phyloP scores from a whole-genome alignment of 2,888 invertebrate species.

The Ophraella communa region DNA sequence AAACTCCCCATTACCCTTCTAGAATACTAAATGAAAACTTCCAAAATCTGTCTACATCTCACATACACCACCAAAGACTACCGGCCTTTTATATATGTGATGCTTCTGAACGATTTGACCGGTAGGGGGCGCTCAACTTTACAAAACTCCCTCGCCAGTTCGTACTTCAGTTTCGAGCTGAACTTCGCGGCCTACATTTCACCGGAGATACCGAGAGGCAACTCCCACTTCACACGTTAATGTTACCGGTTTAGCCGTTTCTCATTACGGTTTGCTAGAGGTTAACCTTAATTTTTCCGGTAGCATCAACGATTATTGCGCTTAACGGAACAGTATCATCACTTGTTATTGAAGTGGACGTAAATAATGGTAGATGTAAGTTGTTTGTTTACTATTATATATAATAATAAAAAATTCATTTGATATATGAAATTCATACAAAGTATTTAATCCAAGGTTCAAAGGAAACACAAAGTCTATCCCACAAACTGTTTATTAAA shows the following conservation, averaged over 20 bases:
- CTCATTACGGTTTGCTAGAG: not conserved
- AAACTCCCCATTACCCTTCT: not conserved
- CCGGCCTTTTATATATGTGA: conserved; percentile 9
- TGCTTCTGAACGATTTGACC: conserved; percentile 24
- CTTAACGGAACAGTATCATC: not conserved
- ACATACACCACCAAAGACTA: conserved; percentile 14
- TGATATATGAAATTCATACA: too few relatives aligned
- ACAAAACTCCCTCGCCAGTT: conserved; percentile 22
- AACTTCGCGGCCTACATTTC: conserved; percentile 21
- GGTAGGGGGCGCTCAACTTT: conserved; percentile 28
- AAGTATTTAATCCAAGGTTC: too few relatives aligned
- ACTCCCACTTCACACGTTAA: conserved; percentile 17
- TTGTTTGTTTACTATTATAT: not conserved
- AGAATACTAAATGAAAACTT: conserved; percentile 8
- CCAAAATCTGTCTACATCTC: conserved; percentile 20
- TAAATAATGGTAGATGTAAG: not conserved
- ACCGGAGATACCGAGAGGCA: conserved; percentile 9
- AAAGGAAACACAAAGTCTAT: too few relatives aligned
- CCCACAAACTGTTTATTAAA: too few relatives aligned
- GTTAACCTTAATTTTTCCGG: not conserved
- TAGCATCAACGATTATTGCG: not conserved
- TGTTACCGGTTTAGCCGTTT: not conserved
- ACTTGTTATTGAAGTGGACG: not conserved
- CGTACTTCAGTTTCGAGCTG: conserved; percentile 22
- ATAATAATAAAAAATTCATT: not conserved